phyloP scores from a whole-genome alignment of 2,888 invertebrate species.

The Spisula solida region DNA sequence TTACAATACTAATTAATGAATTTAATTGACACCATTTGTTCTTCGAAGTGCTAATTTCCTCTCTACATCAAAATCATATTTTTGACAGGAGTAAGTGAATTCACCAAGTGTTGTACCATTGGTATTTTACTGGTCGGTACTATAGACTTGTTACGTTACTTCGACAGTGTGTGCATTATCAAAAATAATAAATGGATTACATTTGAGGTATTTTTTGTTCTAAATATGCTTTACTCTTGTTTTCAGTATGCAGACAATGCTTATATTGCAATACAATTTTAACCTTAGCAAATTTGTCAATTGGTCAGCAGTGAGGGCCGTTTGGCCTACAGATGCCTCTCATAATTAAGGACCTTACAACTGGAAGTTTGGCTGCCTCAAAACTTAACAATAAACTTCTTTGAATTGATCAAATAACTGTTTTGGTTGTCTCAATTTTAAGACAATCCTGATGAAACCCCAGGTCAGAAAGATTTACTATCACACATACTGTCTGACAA shows the following conservation, averaged over 20 bases:
- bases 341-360: too few species aligned
- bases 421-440: too few species aligned
- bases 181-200: not conserved
- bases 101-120: not conserved
- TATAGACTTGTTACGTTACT: not conserved
- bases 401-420: too few species aligned
- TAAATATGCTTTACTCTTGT: not conserved
- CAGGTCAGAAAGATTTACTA: too few species aligned
- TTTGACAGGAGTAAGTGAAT: not conserved
- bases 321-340: too few species aligned
- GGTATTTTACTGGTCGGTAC: not conserved
- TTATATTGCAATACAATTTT: too few species aligned
- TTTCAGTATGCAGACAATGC: not conserved
- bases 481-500: too few species aligned
- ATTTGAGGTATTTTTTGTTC: not conserved
- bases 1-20: not conserved
- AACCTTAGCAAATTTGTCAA: too few species aligned
- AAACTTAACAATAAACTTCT: too few species aligned
- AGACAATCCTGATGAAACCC: too few species aligned
- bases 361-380: too few species aligned
- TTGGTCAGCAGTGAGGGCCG: too few species aligned
- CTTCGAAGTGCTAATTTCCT: not conserved
- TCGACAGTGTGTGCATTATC: not conserved
- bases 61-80: not conserved
- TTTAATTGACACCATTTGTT: not conserved